Percentiles rank a stretch among this genome's conserved stretches.
phyloP scores from a whole-genome alignment of 2,888 invertebrate genomes.

The Yponomeuta sedellus region DNA sequence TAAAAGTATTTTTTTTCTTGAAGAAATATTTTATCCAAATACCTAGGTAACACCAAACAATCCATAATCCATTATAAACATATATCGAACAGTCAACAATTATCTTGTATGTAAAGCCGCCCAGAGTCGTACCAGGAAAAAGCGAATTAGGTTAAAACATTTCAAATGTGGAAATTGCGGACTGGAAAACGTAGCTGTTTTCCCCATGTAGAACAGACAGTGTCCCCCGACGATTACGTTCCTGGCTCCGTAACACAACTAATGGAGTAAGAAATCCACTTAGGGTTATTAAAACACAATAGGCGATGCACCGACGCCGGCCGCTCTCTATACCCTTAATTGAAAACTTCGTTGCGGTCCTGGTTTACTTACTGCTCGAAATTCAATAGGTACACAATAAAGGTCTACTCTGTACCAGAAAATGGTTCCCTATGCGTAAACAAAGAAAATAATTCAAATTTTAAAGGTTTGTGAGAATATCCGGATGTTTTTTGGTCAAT shows the following conservation, averaged over 20 bases:
- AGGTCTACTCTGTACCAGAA: neutral
- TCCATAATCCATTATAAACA: too few relatives aligned
- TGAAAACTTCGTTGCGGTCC: constrained; percentile 54
- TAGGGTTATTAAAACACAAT: constrained; percentile 64
- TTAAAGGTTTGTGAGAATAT: too few relatives aligned
- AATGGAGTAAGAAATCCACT: constrained; percentile 54
- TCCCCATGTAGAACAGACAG: neutral
- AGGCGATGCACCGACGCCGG: constrained; percentile 34
- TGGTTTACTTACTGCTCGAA: constrained; percentile 9
- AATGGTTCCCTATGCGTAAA: too few relatives aligned
- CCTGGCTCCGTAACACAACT: constrained; percentile 27
- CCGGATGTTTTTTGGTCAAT: too few relatives aligned
- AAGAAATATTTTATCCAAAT: too few relatives aligned
- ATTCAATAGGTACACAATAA: neutral
- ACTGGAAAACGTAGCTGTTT: neutral
- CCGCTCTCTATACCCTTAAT: constrained; percentile 50
- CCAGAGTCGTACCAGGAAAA: neutral
- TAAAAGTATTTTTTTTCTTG: too few relatives aligned
- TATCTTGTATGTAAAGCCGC: neutral
- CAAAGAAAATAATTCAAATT: too few relatives aligned
- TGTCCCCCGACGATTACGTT: constrained; percentile 6
- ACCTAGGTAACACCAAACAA: too few relatives aligned
- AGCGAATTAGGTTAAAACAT: neutral
- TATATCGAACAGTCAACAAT: too few relatives aligned
- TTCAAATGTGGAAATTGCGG: constrained; percentile 1